These are phyloP conservation scores for Tetragonisca angustula DNA, from an alignment of 2,888 invertebrate species.

Conservation along the genomic window DNA sequence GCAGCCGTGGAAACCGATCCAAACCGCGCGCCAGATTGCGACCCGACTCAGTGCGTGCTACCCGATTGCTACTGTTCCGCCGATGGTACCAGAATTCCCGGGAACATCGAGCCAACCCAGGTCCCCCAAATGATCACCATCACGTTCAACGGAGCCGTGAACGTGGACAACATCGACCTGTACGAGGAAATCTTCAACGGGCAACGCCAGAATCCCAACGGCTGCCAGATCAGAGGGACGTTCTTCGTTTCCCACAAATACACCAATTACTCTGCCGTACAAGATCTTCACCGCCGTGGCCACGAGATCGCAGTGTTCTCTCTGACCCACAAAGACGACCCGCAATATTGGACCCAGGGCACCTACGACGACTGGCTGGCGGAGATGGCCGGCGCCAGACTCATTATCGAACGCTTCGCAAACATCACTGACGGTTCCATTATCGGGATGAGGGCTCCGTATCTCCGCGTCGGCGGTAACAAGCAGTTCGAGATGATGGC, in stretches of 20 bases:
- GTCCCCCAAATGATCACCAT: conserved; percentile 97
- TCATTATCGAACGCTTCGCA: conserved; percentile 94
- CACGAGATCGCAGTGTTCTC: conserved; percentile 97
- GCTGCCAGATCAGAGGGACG: conserved; percentile 94
- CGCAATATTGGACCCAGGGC: conserved; percentile 95
- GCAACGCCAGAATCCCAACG: conserved; percentile 93
- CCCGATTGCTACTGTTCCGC: conserved; percentile 97
- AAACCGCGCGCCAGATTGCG: conserved; percentile 96
- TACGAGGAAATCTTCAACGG: conserved; percentile 96
- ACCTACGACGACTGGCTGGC: conserved; percentile 96
- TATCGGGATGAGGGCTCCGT: conserved; percentile 93
- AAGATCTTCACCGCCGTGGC: conserved; percentile 94
- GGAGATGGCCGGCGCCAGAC: conserved; percentile 96
- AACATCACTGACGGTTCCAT: conserved; percentile 97
- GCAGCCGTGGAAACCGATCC: conserved; percentile 95
- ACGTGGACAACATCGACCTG: conserved; percentile 96
- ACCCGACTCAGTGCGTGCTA: conserved; percentile 93
- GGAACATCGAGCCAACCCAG: conserved; percentile 91
- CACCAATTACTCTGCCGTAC: conserved; percentile 95
- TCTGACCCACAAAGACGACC: conserved; percentile 95
- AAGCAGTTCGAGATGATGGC: conserved; percentile 99
- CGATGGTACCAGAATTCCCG: conserved; percentile 95
- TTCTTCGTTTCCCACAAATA: conserved; percentile 97
- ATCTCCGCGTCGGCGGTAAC: conserved; percentile 95
- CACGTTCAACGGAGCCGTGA: conserved; percentile 96